Evolutionary conservation across 1,140 invertebrate species (phyloP).

Genomic region (Scaptomyza hsui): DNA sequence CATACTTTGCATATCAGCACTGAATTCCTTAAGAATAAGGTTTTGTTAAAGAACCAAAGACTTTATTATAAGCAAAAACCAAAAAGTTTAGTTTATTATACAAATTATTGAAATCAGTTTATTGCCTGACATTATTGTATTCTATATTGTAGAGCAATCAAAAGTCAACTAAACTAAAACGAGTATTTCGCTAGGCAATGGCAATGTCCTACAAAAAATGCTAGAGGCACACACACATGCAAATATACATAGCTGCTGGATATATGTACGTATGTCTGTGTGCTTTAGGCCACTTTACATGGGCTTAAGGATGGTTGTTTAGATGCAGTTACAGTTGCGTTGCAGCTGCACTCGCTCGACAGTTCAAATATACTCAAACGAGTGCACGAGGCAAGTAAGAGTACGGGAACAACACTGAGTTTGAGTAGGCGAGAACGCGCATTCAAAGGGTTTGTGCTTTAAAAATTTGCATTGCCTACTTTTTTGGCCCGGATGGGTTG

Average conservation of each 20-base stretch:
- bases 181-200: neutral
- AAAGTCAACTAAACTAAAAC: neutral
- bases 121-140: neutral
- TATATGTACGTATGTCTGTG: slow-evolving; percentile 9
- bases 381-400: neutral
- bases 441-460: slow-evolving; percentile 36
- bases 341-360: slow-evolving; percentile 37
- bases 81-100: too few species aligned
- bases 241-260: neutral
- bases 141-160: neutral
- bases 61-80: too few species aligned
- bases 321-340: slow-evolving; percentile 68
- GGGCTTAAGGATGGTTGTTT: slow-evolving; percentile 75
- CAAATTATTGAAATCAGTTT: neutral
- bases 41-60: neutral
- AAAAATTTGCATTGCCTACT: slow-evolving; percentile 66
- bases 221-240: slow-evolving; percentile 14
- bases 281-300: slow-evolving; percentile 69
- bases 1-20: neutral
- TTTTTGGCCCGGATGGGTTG: slow-evolving; percentile 24
- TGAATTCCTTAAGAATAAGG: neutral
- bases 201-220: slow-evolving; percentile 37
- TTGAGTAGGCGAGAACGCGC: slow-evolving; percentile 16
- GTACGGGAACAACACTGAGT: slow-evolving; percentile 1
- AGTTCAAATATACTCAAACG: slow-evolving; percentile 32